Evolutionary conservation across 2,797 vertebrate species (phyloP), one percentile per base, ranked within the genome.

Genomic region (Poecilia gillii): DNA sequence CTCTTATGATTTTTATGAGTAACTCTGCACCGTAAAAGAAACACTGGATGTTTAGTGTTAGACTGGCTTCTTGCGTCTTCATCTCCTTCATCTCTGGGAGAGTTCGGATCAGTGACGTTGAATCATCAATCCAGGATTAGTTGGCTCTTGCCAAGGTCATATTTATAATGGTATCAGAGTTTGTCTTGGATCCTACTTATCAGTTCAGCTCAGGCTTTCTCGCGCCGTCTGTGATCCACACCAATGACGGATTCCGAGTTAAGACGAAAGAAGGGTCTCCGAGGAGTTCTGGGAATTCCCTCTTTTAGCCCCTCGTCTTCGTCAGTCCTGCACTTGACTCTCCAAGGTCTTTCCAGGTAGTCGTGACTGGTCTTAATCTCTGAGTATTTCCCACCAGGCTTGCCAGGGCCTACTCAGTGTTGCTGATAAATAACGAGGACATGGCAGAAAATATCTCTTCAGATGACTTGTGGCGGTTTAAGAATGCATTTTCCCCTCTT

Each of bases 161-260:
- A 81, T 88, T 90, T 79, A 83, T 86, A 76, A 90, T 91, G 88
- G 90, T 87, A 88, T 93, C 88, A 92, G 36, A 92, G 89, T 91
- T 95, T 88, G 83, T 86, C 70, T 94, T 95, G 94, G 93, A 89
- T 75, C 41, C 46, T 11, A 49, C 86, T 92, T 93, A 94, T 94
- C 94, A 86, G 84, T 73, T 73, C 59, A 73, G 70, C 78, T 79
- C 6, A 0, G 51, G 85, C 81, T 82, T 89, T 93, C 80, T 83
- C 81, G 80, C 72, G 74, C 78, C 80, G 79, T 80, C 83, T 79
- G 64, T 80, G 86, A 82, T 89, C 76, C 86, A 75, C 85, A 83
- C 43, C 85, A 88, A 83, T 82, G 89, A 93, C 90, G 82, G 89
- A 92, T 92, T 90, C 86, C 53, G 55, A 72, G 90, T 84, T 73